Base-by-base conservation (phyloP, 2,797 vertebrate genomes). In the Eupleurogrammus muticus region DNA sequence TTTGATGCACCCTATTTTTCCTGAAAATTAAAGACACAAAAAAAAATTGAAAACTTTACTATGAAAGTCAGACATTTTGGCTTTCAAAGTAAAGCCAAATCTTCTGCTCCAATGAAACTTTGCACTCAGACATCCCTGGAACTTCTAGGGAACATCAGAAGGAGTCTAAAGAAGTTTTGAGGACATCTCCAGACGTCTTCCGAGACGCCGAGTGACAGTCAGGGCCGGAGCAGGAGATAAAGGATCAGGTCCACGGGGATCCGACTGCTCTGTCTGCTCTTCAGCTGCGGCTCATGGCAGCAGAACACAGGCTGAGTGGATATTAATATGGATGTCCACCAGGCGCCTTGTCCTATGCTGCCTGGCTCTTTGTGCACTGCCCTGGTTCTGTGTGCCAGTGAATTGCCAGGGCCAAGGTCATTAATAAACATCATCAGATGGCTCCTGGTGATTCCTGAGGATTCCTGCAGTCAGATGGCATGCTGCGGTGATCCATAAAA, bases 401-500 rank as follows among this genome's bases (percentile, higher is more conserved):
- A 87, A 90, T 90, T 71, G 49, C 66, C 75, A 84, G 69, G 85
- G 84, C 87, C 85, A 69, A n/a, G 81, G 83, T 93, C 92, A 93
- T 94, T 90, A 93, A 94, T 94, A 94, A 93, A 94, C 94, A 94
- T 94, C 84, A 73, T 94, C 93, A 94, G 91, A 93, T 94, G 92
- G 85, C 86, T 71, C 70, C 36, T 87, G 77, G 89, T 87, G 83
- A 84, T 23, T 79, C 70, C 56, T 28, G 28, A 28, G 3, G 28
- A 6, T 28, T 28, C 28, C 73, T 86, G 79, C 86, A 87, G 74
- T 66, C 71, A 20, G 68, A 59, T 49, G n/a, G n/a, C n/a, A n/a
- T n/a, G n/a, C n/a, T n/a, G n/a, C n/a, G n/a, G n/a, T n/a, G n/a
- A n/a, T n/a, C n/a, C n/a, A n/a, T n/a, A n/a, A n/a, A n/a, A n/a